A percentile compares a stretch with the other conserved stretches of the same genome.
Conservation (phyloP, 2,888 invertebrate genomes). For the Clistopyga incitator region DNA sequence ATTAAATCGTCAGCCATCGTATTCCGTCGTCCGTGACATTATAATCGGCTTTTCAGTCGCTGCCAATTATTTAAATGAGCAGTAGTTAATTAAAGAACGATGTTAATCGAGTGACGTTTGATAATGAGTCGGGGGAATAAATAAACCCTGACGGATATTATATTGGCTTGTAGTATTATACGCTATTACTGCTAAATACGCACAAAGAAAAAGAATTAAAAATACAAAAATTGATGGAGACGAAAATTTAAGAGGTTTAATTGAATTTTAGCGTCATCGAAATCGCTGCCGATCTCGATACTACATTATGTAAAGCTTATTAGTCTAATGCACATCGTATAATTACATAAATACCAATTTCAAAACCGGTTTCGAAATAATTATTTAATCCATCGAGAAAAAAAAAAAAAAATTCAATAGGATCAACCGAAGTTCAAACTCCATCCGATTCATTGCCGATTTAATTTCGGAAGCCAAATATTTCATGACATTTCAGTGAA, state of each 20-base stretch:
- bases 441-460: too few relatives aligned
- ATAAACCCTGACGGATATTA: constrained; percentile 58
- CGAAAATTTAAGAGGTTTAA: too few relatives aligned
- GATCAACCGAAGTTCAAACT: not conserved
- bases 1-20: not conserved
- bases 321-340: too few relatives aligned
- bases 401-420: constrained; percentile 2
- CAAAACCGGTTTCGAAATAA: not conserved
- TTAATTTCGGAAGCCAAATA: too few relatives aligned
- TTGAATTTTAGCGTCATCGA: too few relatives aligned
- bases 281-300: too few relatives aligned
- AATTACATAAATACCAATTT: too few relatives aligned
- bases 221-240: too few relatives aligned
- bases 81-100: constrained; percentile 68
- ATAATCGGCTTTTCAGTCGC: constrained; percentile 57
- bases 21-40: constrained; percentile 54
- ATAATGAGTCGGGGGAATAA: constrained; percentile 65
- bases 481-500: too few relatives aligned
- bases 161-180: constrained; percentile 20
- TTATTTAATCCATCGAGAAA: not conserved
- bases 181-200: not conserved
- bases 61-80: constrained; percentile 69
- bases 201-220: too few relatives aligned
- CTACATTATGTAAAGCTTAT: too few relatives aligned
- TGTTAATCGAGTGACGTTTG: constrained; percentile 68